phyloP scores from a whole-genome alignment of 53 echinoderm and acorn worm species.

The Actinopyga echinites region DNA sequence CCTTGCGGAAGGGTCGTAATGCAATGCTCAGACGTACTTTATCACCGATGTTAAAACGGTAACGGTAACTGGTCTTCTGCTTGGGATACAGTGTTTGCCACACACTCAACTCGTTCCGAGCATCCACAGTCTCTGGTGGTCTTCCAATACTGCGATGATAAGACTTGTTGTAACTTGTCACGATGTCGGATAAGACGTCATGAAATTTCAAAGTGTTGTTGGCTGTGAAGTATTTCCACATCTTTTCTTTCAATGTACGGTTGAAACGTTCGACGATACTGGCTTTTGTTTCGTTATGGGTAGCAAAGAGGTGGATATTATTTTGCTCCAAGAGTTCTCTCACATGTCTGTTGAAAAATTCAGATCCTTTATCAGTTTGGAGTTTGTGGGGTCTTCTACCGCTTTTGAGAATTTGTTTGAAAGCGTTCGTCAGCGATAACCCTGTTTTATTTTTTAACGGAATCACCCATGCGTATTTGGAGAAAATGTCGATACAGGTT shows the following conservation, averaged over 20 bases:
- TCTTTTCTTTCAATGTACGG: slow-evolving; percentile 20
- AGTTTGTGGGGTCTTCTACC: slow-evolving; percentile 22
- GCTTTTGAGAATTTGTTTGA: slow-evolving; percentile 2
- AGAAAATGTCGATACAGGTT: slow-evolving; percentile 44
- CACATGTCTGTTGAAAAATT: slow-evolving; percentile 29
- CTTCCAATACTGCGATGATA: slow-evolving; percentile 53
- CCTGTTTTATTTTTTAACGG: slow-evolving; percentile 57
- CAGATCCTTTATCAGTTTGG: slow-evolving; percentile 28
- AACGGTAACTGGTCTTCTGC: not conserved
- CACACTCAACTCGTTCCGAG: slow-evolving; percentile 34
- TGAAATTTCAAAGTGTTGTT: slow-evolving; percentile 24
- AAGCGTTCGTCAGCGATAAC: not conserved
- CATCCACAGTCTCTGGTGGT: slow-evolving; percentile 39
- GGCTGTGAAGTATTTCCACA: slow-evolving; percentile 44
- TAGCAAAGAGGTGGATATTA: slow-evolving; percentile 48
- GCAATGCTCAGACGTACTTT: slow-evolving; percentile 54
- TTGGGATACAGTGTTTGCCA: slow-evolving; percentile 46
- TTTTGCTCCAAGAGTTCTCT: not conserved
- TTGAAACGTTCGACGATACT: slow-evolving; percentile 19
- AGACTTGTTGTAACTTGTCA: slow-evolving; percentile 51
- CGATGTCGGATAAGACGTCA: slow-evolving; percentile 39
- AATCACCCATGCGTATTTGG: slow-evolving; percentile 55
- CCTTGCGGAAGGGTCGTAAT: slow-evolving; percentile 51
- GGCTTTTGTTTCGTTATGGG: slow-evolving; percentile 37
- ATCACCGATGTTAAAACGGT: slow-evolving; percentile 59